Base-by-base conservation (phyloP, 2,113 vertebrate species). In the Indicator indicator region DNA sequence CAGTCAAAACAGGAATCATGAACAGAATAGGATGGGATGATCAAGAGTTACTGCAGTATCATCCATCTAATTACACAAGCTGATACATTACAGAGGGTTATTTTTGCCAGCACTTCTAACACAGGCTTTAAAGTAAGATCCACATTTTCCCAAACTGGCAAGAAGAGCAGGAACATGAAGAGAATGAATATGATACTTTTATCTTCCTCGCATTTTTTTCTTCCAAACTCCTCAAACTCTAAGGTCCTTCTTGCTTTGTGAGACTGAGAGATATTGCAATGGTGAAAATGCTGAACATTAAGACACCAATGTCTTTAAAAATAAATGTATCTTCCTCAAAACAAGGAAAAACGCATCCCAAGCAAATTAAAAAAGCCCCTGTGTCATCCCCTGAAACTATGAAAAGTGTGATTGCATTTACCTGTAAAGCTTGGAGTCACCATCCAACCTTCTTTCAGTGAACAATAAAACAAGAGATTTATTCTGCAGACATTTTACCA, bases 401-500 rank as follows among this genome's bases (percentile, higher is more conserved):
- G 69, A 69, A 69, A 78, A 42, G 52, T 19, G 28, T 21, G 16
- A 93, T 55, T 63, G 56, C 50, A 67, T 38, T 89, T 64, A 48
- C 56, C 19, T 87, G 32, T 52, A 72, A 59, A 71, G 23, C 46
- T 59, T 79, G 38, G 23, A 65, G 33, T 94, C 46, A 70, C 5
- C 15, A 75, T 59, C 15, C 40, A 44, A 64, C 33, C 82, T 88
- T 83, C 33, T 83, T 88, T 83, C 44, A 76, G 12, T 32, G 42
- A 96, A 73, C 77, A 86, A 94, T 50, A 70, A 92, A 38, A 76
- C 16, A 23, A 69, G 15, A 72, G n/a, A 76, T 80, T 82, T 67
- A 60, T 72, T 86, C 59, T 91, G 67, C 24, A 50, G 33, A 72
- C 5, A 68, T 88, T 72, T 63, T 87, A 89, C 73, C 32, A 86